A percentile compares a stretch with the other conserved stretches of the same genome.
Conservation (phyloP, 1,140 invertebrate species). For the Drosophila burlai region DNA sequence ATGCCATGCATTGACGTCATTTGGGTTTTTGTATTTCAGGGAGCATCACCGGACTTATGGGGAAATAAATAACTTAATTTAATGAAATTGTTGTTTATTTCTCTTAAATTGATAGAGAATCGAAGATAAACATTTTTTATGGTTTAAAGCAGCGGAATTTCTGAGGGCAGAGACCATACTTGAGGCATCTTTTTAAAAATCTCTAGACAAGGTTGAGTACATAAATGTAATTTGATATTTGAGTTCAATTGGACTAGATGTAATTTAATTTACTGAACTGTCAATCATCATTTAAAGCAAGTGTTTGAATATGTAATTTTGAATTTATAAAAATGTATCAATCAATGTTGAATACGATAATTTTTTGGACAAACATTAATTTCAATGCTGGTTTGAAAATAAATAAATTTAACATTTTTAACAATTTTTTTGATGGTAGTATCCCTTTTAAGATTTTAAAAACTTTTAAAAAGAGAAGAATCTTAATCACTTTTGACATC, state of each 20-base stretch:
- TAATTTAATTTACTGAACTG: background rate
- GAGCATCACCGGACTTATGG: background rate
- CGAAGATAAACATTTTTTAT: background rate
- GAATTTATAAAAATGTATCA: background rate
- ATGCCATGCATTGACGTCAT: constrained; percentile 59
- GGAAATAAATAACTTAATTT: constrained; percentile 13
- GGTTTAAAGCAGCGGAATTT: background rate
- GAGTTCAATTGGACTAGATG: background rate
- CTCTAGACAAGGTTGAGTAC: background rate
- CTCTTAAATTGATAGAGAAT: background rate
- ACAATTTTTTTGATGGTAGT: too few species aligned
- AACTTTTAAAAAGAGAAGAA: too few species aligned
- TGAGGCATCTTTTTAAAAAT: background rate
- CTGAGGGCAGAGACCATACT: background rate
- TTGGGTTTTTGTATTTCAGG: background rate
- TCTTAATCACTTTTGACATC: too few species aligned
- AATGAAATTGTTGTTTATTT: constrained; percentile 13
- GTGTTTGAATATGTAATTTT: background rate
- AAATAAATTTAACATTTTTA: too few species aligned
- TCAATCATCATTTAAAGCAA: background rate
- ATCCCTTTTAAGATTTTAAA: too few species aligned
- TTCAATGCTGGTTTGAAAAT: too few species aligned
- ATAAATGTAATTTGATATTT: constrained; percentile 5
- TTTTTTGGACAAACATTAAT: too few species aligned
- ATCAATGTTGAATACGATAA: too few species aligned